Conservation (phyloP, 2,113 vertebrate genomes). For the Corythoichthys intestinalis region DNA sequence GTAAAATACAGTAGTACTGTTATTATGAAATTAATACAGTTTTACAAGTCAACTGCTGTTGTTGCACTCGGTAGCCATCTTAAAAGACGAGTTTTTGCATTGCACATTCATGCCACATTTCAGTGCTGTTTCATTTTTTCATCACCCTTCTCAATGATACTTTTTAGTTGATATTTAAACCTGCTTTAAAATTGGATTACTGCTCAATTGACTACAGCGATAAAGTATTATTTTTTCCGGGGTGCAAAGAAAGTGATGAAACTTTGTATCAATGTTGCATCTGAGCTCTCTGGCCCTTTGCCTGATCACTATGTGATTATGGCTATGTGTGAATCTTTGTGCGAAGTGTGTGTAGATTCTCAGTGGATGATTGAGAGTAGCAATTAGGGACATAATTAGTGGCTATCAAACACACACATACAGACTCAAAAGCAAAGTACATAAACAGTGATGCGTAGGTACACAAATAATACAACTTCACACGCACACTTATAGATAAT, state of each 20-base stretch:
- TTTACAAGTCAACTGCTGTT: too few relatives aligned
- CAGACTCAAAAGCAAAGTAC: background rate
- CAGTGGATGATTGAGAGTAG: conserved; percentile 64
- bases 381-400: conserved; percentile 69
- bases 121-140: background rate
- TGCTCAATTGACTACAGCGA: conserved; percentile 18
- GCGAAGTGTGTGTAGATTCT: conserved; percentile 33
- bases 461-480: conserved; percentile 14
- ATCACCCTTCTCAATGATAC: background rate
- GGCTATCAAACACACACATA: conserved; percentile 50
- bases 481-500: conserved; percentile 31
- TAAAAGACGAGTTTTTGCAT: background rate
- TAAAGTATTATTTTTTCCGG: conserved; percentile 18
- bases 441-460: conserved; percentile 28
- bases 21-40: too few relatives aligned
- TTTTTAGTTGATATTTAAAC: background rate
- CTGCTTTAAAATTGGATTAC: conserved; percentile 7
- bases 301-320: conserved; percentile 52
- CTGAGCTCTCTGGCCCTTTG: conserved; percentile 53
- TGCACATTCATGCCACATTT: background rate
- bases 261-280: conserved; percentile 41
- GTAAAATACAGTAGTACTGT: too few relatives aligned
- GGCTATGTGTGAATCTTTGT: conserved; percentile 1
- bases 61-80: background rate
- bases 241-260: conserved; percentile 51